A percentile compares a stretch with the other conserved stretches of the same genome.
phyloP scores from a whole-genome alignment of 1,140 invertebrate genomes.

The Halesus radiatus region DNA sequence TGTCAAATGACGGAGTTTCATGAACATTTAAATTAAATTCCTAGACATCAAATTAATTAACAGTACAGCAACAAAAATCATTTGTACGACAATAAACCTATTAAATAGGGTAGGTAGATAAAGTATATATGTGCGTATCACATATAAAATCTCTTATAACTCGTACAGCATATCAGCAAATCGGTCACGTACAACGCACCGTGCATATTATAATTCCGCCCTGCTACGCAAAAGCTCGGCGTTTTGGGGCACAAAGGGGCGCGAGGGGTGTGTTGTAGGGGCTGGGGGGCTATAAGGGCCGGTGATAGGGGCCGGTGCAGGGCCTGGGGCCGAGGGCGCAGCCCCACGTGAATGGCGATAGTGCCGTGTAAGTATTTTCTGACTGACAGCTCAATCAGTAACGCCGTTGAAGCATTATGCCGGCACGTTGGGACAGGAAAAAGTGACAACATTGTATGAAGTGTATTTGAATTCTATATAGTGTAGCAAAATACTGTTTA shows the following conservation, averaged over 20 bases:
- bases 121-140: no score
- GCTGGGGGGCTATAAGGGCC: no score
- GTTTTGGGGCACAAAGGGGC: neutral
- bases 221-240: neutral
- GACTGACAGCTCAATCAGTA: constrained; percentile 46
- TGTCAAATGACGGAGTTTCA: no score
- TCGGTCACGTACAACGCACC: constrained; percentile 17
- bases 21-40: no score
- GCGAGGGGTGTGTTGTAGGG: no score
- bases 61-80: no score
- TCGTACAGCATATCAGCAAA: neutral
- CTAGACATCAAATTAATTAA: no score
- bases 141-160: no score
- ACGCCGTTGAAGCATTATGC: constrained; percentile 20
- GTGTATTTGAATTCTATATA: neutral
- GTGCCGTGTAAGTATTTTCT: neutral
- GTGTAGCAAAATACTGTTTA: neutral
- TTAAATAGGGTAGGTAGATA: no score
- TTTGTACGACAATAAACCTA: no score
- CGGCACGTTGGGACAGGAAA: neutral
- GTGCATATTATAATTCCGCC: constrained; percentile 25
- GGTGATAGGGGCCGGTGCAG: no score
- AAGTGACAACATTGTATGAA: neutral
- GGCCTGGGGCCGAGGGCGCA: neutral
- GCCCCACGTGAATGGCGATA: neutral